Base-by-base conservation (phyloP, 2,113 vertebrate genomes). In the Rostratula benghalensis region DNA sequence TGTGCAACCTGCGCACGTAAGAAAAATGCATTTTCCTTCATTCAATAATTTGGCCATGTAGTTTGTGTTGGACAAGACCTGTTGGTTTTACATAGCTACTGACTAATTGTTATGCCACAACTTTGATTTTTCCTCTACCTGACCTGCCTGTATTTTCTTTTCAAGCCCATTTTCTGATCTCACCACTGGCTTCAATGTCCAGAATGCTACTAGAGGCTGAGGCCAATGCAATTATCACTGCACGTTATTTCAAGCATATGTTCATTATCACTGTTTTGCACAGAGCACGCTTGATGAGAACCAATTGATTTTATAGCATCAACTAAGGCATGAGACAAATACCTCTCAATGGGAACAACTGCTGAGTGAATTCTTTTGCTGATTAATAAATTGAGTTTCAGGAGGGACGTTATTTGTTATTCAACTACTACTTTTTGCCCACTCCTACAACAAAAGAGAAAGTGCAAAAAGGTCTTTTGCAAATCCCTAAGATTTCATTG, bases 251-350 rank as follows among this genome's bases (percentile, higher is more conserved):
- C 74, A 65, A 84, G 67, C 48, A 30, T 45, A 37, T 45, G 53
- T 76, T 94, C 89, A 94, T 96, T 93, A 94, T 82, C 84, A 24
- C 81, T 85, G 48, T 13, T 91, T 64, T 87, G 65, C 65, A 89
- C 89, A 61, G 48, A 61, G 22, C 33, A 30, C 4, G 0, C 83
- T 48, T 64, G 65, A 61, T 28, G 65, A 82, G 83, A 87, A 37
- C 33, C 73, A 82, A 43, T 12, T 93, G 91, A 95, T 91, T 95
- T 94, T 92, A 73, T 48, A 95, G 84, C 67, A 54, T 60, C 43
- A 37, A 46, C 69, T 89, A 68, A 68, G 70, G 71, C 20, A 10
- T 57, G 77, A 69, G 53, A 67, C n/a, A 82, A 90, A 89, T 70
- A 67, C 81, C 45, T 89, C 77, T 83, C 89, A 70, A 18, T 70